phyloP scores from a whole-genome alignment of 2,797 vertebrate species.

The Mareca strepera region DNA sequence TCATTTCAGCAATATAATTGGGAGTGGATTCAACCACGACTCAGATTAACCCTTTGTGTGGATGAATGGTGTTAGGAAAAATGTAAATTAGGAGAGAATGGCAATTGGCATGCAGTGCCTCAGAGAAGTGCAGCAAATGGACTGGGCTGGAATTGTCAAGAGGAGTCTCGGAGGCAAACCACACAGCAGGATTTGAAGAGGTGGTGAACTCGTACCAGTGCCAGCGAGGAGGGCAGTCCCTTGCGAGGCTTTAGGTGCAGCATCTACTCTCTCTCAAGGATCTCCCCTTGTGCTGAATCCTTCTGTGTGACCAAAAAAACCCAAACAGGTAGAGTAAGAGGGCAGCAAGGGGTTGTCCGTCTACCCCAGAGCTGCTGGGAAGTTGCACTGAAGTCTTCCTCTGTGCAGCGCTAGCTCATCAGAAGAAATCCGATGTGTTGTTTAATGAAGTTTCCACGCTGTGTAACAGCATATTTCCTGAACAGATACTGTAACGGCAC shows the following conservation, averaged over 20 bases:
- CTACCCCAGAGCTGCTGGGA: neutral
- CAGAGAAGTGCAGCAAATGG: neutral
- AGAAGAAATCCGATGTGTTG: neutral
- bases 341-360: neutral
- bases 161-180: neutral
- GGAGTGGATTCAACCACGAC: neutral
- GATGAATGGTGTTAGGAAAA: neutral
- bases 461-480: conserved; percentile 18
- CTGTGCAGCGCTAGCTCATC: neutral
- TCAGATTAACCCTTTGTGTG: conserved; percentile 17
- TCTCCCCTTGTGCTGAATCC: neutral
- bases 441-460: conserved; percentile 32
- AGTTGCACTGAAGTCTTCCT: neutral
- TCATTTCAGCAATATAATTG: conserved; percentile 2
- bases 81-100: neutral
- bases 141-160: neutral
- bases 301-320: neutral
- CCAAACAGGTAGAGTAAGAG: neutral
- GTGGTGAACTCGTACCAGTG: neutral
- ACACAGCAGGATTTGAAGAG: neutral
- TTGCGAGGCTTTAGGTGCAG: neutral
- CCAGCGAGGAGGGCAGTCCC: neutral
- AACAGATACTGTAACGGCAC: conserved; percentile 17
- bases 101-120: neutral
- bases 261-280: neutral